These are phyloP conservation scores for Myotis davidii DNA, from an alignment of 2,113 vertebrate species.

Conservation along the genomic window DNA sequence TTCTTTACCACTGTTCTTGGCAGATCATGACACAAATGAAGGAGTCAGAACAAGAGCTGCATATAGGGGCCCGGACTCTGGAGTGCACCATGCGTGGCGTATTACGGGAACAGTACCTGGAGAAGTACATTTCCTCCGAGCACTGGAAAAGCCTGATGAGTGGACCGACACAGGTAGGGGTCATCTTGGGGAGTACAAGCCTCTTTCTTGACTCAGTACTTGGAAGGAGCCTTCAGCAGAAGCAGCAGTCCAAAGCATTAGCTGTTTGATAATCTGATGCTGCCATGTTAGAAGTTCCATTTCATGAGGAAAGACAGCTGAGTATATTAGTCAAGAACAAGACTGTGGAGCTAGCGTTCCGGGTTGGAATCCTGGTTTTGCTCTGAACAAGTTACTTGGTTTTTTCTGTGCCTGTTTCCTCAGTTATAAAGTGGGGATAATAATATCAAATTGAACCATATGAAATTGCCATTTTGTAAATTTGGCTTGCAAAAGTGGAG, in stretches of 20 bases:
- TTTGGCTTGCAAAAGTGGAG: constrained; percentile 27
- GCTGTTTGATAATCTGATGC: background rate
- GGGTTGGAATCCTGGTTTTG: background rate
- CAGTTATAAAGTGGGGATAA: background rate
- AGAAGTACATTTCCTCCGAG: constrained; percentile 79
- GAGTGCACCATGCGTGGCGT: constrained; percentile 87
- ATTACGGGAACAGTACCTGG: constrained; percentile 85
- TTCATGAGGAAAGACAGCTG: background rate
- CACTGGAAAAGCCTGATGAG: constrained; percentile 88
- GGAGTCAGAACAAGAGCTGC: constrained; percentile 80
- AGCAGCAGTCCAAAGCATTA: background rate
- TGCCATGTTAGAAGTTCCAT: background rate
- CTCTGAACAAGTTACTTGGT: background rate
- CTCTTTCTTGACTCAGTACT: background rate
- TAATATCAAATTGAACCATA: background rate
- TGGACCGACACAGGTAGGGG: constrained; percentile 69
- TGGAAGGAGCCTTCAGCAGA: background rate
- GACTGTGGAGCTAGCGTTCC: background rate
- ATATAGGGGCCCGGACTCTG: constrained; percentile 75
- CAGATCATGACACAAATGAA: constrained; percentile 88
- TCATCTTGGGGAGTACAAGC: background rate
- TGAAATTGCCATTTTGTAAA: constrained; percentile 29
- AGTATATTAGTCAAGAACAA: background rate
- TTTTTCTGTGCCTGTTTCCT: background rate
- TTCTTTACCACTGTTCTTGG: constrained; percentile 55